Percentiles rank a stretch among this genome's conserved stretches.
These are phyloP conservation scores for Deilephila porcellus DNA, from an alignment of 2,888 invertebrate genomes.

Conservation along the genomic window DNA sequence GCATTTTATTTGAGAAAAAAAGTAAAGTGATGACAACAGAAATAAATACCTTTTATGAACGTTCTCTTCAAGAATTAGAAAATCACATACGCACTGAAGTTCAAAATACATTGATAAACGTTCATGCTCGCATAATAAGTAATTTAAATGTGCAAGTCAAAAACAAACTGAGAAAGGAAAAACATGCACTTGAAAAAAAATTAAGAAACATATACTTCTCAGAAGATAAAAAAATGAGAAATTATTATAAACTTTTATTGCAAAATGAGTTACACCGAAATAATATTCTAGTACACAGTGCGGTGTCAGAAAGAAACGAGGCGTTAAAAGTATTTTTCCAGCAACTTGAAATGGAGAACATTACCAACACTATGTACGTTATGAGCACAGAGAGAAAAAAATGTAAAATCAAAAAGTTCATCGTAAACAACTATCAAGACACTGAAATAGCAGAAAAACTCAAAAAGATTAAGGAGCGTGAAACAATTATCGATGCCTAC, in stretches of 20 bases:
- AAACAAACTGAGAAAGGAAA: conserved; percentile 62
- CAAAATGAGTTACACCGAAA: conserved; percentile 62
- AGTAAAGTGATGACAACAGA: conserved; percentile 65
- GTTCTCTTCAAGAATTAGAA: conserved; percentile 69
- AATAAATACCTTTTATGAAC: conserved; percentile 66
- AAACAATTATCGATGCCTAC: conserved; percentile 55
- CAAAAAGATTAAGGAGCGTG: conserved; percentile 60
- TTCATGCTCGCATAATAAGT: conserved; percentile 61
- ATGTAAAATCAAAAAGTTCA: conserved; percentile 69
- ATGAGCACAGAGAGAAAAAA: conserved; percentile 76
- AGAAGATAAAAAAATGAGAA: conserved; percentile 65
- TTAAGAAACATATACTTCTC: conserved; percentile 56
- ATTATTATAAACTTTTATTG: conserved; percentile 69
- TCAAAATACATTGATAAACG: conserved; percentile 51
- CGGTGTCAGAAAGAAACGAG: conserved; percentile 66
- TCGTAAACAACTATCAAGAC: conserved; percentile 64
- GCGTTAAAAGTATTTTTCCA: conserved; percentile 66
- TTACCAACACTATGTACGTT: conserved; percentile 74
- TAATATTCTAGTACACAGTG: conserved; percentile 58
- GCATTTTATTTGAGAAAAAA: conserved; percentile 62
- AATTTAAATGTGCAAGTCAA: conserved; percentile 66
- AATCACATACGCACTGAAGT: conserved; percentile 63
- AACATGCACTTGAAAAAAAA: conserved; percentile 50
- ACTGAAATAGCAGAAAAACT: conserved; percentile 61
- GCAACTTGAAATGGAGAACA: conserved; percentile 67